phyloP scores from a whole-genome alignment of 2,888 invertebrate genomes.

The Lumbricus terrestris region DNA sequence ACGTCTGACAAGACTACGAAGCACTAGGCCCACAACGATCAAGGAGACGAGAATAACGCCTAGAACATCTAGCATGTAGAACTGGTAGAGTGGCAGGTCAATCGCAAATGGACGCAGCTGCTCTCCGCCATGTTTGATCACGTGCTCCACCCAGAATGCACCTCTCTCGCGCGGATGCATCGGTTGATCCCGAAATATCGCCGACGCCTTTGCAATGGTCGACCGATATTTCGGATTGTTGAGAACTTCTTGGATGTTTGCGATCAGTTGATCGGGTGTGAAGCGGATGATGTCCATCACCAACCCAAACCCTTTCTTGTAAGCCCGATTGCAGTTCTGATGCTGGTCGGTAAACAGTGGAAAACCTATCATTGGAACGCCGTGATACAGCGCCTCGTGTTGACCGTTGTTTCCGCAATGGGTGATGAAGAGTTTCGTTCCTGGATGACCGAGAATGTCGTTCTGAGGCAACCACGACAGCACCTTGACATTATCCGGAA shows the following conservation, averaged over 20 bases:
- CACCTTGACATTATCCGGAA: conserved; percentile 21
- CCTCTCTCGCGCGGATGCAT: conserved; percentile 35
- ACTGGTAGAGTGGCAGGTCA: conserved; percentile 41
- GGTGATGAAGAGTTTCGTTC: conserved; percentile 23
- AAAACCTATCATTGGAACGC: conserved; percentile 26
- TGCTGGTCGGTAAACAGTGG: conserved; percentile 24
- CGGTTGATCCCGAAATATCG: conserved; percentile 32
- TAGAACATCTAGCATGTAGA: conserved; percentile 37
- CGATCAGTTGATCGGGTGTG: conserved; percentile 30
- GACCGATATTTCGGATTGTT: conserved; percentile 33
- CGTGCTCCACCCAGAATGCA: conserved; percentile 44
- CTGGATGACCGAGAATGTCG: conserved; percentile 20
- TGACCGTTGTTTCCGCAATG: conserved; percentile 31
- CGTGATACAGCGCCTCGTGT: conserved; percentile 26
- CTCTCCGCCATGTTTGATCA: conserved; percentile 43
- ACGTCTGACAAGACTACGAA: neutral
- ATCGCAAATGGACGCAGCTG: conserved; percentile 39
- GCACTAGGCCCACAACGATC: neutral
- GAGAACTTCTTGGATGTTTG: conserved; percentile 34
- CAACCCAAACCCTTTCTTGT: conserved; percentile 17
- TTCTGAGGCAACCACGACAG: conserved; percentile 27
- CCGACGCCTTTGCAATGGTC: conserved; percentile 35
- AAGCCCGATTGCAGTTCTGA: conserved; percentile 18
- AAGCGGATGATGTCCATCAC: neutral
- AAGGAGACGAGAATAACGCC: neutral